phyloP scores from a whole-genome alignment of 2,797 vertebrate genomes.

The Acrossocheilus fasciatus region DNA sequence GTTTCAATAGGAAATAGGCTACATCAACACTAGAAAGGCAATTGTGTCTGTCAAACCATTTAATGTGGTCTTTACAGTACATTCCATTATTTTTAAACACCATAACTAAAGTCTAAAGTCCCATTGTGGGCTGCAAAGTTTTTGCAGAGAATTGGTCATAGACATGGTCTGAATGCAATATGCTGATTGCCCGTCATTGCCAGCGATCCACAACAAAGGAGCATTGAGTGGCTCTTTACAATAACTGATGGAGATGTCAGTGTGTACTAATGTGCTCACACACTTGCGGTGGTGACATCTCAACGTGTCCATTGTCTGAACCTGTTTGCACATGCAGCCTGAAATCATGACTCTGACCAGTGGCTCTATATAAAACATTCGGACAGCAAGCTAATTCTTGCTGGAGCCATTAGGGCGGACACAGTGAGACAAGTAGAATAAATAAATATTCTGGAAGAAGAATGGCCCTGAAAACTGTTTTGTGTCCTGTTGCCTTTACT shows the following conservation, averaged over 20 bases:
- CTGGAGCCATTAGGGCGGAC: slow-evolving; percentile 32
- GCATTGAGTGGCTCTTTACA: slow-evolving; percentile 10
- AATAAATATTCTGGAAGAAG: slow-evolving; percentile 53
- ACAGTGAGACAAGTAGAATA: slow-evolving; percentile 43
- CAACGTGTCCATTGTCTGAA: slow-evolving; percentile 53
- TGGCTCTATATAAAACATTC: neutral
- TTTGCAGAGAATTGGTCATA: neutral
- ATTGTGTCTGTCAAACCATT: neutral
- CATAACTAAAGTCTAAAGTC: neutral
- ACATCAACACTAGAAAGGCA: neutral
- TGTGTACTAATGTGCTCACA: slow-evolving; percentile 10
- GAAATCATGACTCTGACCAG: slow-evolving; percentile 18
- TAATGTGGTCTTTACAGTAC: neutral
- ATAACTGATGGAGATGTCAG: neutral
- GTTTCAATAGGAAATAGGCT: neutral
- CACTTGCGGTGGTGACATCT: slow-evolving; percentile 16
- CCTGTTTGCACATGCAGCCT: slow-evolving; percentile 24
- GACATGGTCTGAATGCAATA: slow-evolving; percentile 23
- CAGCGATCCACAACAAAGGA: slow-evolving; percentile 10
- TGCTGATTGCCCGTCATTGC: neutral
- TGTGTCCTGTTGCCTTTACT: slow-evolving; percentile 36
- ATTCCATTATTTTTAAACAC: neutral
- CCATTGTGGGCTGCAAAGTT: neutral
- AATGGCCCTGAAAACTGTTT: slow-evolving; percentile 20
- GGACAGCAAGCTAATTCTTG: slow-evolving; percentile 44